These are phyloP conservation scores for Escarpia spicata DNA, from an alignment of 2,888 invertebrate species.

Conservation along the genomic window DNA sequence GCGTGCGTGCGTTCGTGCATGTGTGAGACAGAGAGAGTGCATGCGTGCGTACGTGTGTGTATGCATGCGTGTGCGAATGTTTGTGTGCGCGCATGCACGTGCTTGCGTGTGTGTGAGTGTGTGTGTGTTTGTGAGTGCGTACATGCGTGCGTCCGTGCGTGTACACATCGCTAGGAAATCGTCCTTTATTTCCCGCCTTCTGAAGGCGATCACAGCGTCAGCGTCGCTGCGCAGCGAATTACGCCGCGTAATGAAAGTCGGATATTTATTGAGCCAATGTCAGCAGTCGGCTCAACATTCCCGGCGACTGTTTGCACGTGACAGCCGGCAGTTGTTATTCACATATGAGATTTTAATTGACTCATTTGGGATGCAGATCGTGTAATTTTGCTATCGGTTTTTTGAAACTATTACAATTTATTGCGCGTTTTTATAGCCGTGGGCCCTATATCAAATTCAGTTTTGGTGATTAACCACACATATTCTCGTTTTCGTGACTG, in stretches of 20 bases:
- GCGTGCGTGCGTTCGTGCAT: too few species aligned
- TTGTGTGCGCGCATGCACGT: too few species aligned
- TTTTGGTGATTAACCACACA: not conserved
- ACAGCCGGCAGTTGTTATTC: not conserved
- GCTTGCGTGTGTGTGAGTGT: too few species aligned
- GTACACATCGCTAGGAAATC: too few species aligned
- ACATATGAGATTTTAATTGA: conserved; percentile 16
- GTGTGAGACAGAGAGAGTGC: too few species aligned
- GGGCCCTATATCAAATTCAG: not conserved
- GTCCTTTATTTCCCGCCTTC: not conserved
- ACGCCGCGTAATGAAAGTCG: not conserved
- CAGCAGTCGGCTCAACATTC: not conserved
- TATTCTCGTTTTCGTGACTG: not conserved
- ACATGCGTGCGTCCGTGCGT: too few species aligned
- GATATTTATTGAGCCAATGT: conserved; percentile 7
- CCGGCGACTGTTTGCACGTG: not conserved
- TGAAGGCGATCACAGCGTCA: not conserved
- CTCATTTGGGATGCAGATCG: not conserved
- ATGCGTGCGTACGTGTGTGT: too few species aligned
- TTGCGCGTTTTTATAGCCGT: not conserved
- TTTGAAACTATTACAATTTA: not conserved
- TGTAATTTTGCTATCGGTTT: not conserved
- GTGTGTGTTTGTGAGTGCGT: too few species aligned
- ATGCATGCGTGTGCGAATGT: too few species aligned
- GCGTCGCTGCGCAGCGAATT: not conserved